phyloP scores from a whole-genome alignment of 2,888 invertebrate genomes.

The Nesidiocoris tenuis region DNA sequence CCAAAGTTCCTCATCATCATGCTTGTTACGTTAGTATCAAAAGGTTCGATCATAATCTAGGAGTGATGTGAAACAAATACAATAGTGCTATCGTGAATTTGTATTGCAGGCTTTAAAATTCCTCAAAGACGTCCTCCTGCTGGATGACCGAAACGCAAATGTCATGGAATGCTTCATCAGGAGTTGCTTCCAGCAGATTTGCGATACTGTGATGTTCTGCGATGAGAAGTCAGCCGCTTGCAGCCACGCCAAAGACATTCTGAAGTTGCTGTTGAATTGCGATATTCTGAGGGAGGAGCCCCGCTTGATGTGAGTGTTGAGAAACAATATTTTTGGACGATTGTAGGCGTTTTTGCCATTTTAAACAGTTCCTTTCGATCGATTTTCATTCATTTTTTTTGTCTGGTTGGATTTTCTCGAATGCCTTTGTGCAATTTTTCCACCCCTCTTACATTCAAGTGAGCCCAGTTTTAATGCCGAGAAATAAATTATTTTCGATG shows the following conservation, averaged over 20 bases:
- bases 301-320: slow-evolving; percentile 22
- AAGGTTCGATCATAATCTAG: no score
- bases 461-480: not conserved
- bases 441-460: no score
- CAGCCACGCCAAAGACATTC: slow-evolving; percentile 50
- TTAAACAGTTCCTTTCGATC: no score
- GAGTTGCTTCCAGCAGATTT: slow-evolving; percentile 50
- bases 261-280: slow-evolving; percentile 46
- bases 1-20: slow-evolving; percentile 49
- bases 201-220: slow-evolving; percentile 53
- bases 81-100: no score
- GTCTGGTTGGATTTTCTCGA: no score
- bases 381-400: no score
- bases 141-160: slow-evolving; percentile 45
- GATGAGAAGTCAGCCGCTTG: slow-evolving; percentile 51
- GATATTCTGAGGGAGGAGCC: slow-evolving; percentile 32
- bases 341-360: no score
- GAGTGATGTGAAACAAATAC: no score
- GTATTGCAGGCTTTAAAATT: slow-evolving; percentile 53
- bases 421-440: no score
- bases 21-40: slow-evolving; percentile 51
- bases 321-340: not conserved
- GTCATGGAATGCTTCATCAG: slow-evolving; percentile 48
- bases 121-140: slow-evolving; percentile 50
- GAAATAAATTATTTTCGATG: not conserved